Base-by-base conservation (phyloP, 2,797 vertebrate genomes). In the Oceanodroma leucorhoa region DNA sequence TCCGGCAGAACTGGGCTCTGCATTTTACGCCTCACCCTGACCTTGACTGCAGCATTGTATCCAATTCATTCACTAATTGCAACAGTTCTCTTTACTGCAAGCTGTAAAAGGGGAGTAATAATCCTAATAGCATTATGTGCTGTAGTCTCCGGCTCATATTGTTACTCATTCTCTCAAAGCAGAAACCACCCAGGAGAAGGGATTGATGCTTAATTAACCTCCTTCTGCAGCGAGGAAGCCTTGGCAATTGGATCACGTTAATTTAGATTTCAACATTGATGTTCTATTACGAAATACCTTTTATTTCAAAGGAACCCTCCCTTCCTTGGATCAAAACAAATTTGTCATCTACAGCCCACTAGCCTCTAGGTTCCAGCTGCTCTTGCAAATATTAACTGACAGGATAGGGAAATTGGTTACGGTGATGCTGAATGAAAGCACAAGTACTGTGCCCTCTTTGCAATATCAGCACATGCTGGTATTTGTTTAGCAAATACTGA, bases 61-160 rank as follows among this genome's bases (percentile, higher is more conserved):
- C 55, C 24, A 50, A 48, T 94, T 95, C 22, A 67, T 91, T 94
- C 53, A 83, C 73, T 95, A 93, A 92, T 30, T 69, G 84, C 79
- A 81, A 41, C 60, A 69, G 30, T 62, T 43, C n/a, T 61, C 36
- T 90, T 93, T 85, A 78, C 45, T 78, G 81, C 1, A 24, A 71
- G 67, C 61, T 87, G 41, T 89, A 83, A 85, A 92, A 76, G 4
- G 26, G 14, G 16, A 90, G 71, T 36, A 95, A 93, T 87, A 87
- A 95, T 87, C 79, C 26, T 91, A 91, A 94, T 70, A 69, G 65
- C 26, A 72, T 94, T 85, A 85, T 36, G 32, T 54, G 54, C 36
- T 61, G 55, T 46, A 77, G 73, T 75, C 34, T 90, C 40, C 45
- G 83, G 65, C 34, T 91, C 54, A n/a, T 24, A 48, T 67, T 73